phyloP scores from a whole-genome alignment of 2,888 invertebrate species.

The Harpalus rubripes region DNA sequence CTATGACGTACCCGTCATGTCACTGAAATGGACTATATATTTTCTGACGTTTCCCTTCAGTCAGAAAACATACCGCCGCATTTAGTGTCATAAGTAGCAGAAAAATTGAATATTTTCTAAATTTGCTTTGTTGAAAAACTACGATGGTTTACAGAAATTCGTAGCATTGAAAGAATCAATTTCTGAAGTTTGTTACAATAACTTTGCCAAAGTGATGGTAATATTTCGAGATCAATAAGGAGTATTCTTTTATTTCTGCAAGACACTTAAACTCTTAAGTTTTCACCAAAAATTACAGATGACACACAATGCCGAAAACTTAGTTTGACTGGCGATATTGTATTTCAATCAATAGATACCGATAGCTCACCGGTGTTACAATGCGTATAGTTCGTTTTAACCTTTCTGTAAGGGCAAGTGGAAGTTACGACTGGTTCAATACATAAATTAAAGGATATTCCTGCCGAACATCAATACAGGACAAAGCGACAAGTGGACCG shows the following conservation, averaged over 20 bases:
- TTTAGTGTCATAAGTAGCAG: neutral
- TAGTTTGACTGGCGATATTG: slow-evolving; percentile 21
- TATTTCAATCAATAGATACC: slow-evolving; percentile 32
- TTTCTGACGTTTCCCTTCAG: neutral
- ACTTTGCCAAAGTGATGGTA: neutral
- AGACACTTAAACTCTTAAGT: slow-evolving; percentile 8
- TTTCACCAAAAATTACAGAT: slow-evolving; percentile 37
- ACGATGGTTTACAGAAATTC: neutral
- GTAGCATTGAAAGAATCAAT: neutral
- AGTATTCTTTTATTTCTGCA: slow-evolving; percentile 23
- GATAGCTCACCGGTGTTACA: slow-evolving; percentile 4
- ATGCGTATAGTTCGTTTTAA: slow-evolving; percentile 38
- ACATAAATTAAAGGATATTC: slow-evolving; percentile 55
- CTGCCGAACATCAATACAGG: slow-evolving; percentile 30
- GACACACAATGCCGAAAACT: slow-evolving; percentile 27
- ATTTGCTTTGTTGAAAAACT: neutral
- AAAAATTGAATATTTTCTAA: neutral
- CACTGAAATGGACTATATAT: neutral
- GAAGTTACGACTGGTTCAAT: slow-evolving; percentile 46
- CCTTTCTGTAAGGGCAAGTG: slow-evolving; percentile 20
- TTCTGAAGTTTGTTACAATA: slow-evolving; percentile 4
- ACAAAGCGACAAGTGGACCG: slow-evolving; percentile 52
- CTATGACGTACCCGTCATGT: neutral
- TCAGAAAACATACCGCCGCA: neutral
- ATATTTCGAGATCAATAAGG: slow-evolving; percentile 35